These are phyloP conservation scores for Protomyctophum bolini DNA, from an alignment of 2,113 vertebrate species.

Conservation along the genomic window DNA sequence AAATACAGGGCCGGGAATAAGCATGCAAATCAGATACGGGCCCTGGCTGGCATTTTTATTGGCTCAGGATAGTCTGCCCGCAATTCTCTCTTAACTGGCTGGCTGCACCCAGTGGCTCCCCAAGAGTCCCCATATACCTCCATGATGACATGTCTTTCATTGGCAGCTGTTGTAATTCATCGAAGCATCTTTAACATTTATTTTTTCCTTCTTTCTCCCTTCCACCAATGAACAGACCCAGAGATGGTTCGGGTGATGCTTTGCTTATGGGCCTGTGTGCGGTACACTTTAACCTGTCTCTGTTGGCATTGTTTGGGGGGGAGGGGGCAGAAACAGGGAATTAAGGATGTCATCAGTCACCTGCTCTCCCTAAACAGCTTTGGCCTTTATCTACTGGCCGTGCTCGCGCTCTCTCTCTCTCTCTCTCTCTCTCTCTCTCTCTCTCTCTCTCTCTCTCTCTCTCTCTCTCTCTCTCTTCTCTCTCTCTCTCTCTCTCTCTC, in stretches of 20 bases:
- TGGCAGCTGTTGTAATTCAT: constrained; percentile 38
- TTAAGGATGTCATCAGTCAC: no score
- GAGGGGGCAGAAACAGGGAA: no score
- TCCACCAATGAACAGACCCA: no score
- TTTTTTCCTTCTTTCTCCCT: no score
- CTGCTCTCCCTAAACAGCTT: no score
- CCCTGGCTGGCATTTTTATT: constrained; percentile 63
- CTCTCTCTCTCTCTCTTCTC: constrained; percentile 52
- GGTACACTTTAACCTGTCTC: no score
- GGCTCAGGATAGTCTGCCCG: constrained; percentile 56
- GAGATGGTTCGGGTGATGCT: no score
- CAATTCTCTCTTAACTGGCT: constrained; percentile 62
- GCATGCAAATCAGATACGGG: constrained; percentile 64
- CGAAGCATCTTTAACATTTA: background rate
- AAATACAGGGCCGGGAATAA: constrained; percentile 40
- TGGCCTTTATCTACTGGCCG: no score
- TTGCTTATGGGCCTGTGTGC: no score
- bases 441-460: constrained; percentile 28
- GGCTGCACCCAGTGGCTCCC: constrained; percentile 5
- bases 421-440: background rate
- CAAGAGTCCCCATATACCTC: no score
- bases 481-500: constrained; percentile 37
- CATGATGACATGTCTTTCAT: constrained; percentile 5
- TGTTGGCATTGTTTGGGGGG: no score
- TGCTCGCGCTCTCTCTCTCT: constrained; percentile 47